Evolutionary conservation across 2,113 vertebrate genomes (phyloP).

Genomic region (Tauraco erythrolophus): DNA sequence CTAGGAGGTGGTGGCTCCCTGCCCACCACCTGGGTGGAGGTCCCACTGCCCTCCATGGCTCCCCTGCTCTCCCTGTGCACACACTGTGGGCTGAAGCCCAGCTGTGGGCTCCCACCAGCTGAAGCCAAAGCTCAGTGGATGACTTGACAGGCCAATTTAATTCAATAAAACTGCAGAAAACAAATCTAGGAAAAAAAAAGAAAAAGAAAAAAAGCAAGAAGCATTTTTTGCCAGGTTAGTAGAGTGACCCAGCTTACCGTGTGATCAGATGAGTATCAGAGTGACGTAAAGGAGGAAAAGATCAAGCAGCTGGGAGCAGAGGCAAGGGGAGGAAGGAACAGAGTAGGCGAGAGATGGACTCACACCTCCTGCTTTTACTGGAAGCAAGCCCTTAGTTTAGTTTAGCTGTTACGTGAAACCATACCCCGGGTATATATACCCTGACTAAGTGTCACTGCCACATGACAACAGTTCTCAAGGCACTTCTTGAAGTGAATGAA

Average conservation of each 20-base stretch:
- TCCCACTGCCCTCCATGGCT: background rate
- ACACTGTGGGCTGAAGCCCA: background rate
- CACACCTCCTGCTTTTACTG: background rate
- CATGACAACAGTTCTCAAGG: background rate
- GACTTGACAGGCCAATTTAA: background rate
- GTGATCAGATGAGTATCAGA: background rate
- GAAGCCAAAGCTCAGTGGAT: background rate
- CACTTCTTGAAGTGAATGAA: background rate
- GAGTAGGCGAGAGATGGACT: background rate
- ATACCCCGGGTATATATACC: background rate
- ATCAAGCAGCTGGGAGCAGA: background rate
- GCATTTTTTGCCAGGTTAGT: background rate
- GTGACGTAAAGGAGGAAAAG: background rate
- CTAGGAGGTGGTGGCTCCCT: fast-evolving
- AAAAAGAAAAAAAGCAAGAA: background rate
- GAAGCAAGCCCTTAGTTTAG: background rate
- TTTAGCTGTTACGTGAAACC: background rate
- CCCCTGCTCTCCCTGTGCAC: background rate
- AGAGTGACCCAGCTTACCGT: background rate
- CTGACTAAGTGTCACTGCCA: background rate
- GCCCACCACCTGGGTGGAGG: fast-evolving
- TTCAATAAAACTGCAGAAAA: background rate
- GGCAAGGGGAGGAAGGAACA: background rate
- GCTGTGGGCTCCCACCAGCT: background rate
- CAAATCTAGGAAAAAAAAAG: background rate